Evolutionary conservation across 2,797 vertebrate species (phyloP).

Genomic region (Knipowitschia caucasica): DNA sequence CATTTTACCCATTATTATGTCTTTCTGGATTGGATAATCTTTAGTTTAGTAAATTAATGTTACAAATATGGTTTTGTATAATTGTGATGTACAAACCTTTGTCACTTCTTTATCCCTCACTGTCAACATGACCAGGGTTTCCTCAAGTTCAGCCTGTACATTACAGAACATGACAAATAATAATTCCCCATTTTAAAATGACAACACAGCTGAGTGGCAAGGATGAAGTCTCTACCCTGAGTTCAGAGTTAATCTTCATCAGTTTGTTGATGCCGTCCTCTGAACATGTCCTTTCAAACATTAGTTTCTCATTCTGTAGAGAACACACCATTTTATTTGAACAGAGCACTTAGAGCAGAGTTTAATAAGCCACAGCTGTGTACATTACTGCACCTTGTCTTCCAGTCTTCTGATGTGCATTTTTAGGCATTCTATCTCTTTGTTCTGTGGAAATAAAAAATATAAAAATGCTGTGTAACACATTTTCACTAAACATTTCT

Average conservation of each 20-base stretch:
- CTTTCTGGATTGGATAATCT: conserved; percentile 56
- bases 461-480: not conserved
- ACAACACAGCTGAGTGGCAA: not conserved
- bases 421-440: conserved; percentile 69
- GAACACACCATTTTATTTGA: not conserved
- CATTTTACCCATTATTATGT: conserved; percentile 69
- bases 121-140: conserved; percentile 56
- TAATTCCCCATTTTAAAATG: not conserved
- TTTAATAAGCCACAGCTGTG: not conserved
- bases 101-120: conserved; percentile 69
- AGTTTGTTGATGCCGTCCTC: conserved; percentile 70
- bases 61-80: not conserved
- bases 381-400: conserved; percentile 61
- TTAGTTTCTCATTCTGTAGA: conserved; percentile 72
- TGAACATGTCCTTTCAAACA: conserved; percentile 60
- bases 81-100: conserved; percentile 55
- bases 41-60: not conserved
- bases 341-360: not conserved
- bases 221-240: conserved; percentile 59
- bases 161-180: conserved; percentile 8
- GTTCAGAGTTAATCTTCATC: conserved; percentile 58
- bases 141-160: conserved; percentile 69
- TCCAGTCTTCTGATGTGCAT: conserved; percentile 65
- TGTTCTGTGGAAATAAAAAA: conserved; percentile 53
- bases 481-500: not conserved